Evolutionary conservation across 2,113 vertebrate species (phyloP).

Genomic region (Bombycilla garrulus): DNA sequence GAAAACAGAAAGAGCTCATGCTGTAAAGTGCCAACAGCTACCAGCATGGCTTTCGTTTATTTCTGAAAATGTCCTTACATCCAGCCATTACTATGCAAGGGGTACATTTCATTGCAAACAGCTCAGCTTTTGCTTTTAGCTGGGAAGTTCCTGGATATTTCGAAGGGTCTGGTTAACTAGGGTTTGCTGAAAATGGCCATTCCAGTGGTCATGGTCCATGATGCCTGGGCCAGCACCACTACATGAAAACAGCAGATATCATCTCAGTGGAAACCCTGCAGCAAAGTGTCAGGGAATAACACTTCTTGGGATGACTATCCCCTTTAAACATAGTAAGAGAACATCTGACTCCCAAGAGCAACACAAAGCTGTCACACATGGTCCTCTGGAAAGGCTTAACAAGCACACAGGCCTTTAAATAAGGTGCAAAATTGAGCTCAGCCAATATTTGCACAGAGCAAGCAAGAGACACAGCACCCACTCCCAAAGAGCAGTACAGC

Average conservation of each 20-base stretch:
- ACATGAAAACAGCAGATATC: background rate
- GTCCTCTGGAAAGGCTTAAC: background rate
- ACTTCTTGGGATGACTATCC: background rate
- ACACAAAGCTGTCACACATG: background rate
- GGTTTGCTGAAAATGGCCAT: background rate
- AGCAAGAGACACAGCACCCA: background rate
- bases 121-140: background rate
- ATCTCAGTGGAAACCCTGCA: background rate
- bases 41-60: background rate
- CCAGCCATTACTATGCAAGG: background rate
- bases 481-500: background rate
- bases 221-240: background rate
- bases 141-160: background rate
- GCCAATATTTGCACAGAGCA: background rate
- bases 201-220: background rate
- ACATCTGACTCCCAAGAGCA: background rate
- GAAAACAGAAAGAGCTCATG: background rate
- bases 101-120: background rate
- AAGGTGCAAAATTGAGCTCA: background rate
- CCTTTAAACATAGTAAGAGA: fast-evolving
- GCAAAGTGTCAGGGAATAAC: background rate
- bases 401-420: background rate
- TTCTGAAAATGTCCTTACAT: background rate
- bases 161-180: background rate
- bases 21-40: background rate